phyloP scores from a whole-genome alignment of 2,113 vertebrate genomes.

The Alces alces region DNA sequence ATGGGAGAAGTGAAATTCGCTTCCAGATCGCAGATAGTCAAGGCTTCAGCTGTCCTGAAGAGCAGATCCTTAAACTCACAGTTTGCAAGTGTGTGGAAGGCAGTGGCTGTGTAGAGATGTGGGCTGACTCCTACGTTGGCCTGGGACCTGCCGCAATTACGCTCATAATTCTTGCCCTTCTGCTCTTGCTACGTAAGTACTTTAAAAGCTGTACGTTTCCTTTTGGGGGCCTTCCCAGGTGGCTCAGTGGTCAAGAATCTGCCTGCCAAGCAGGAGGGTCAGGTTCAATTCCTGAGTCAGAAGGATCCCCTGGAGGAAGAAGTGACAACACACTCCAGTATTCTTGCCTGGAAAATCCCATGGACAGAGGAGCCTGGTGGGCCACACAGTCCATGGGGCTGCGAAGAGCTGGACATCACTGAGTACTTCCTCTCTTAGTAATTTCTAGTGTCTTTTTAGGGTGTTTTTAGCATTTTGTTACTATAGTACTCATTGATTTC shows the following conservation, averaged over 20 bases:
- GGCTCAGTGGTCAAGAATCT: background rate
- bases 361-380: background rate
- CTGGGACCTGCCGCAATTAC: slow-evolving; percentile 78
- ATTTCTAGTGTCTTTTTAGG: background rate
- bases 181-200: slow-evolving; percentile 84
- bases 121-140: accelerated
- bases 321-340: background rate
- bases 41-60: slow-evolving; percentile 76
- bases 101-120: background rate
- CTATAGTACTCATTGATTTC: background rate
- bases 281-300: background rate
- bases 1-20: slow-evolving; percentile 65
- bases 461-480: background rate
- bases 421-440: background rate
- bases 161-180: slow-evolving; percentile 79
- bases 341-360: background rate
- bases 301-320: background rate
- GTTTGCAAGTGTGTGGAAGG: slow-evolving; percentile 74
- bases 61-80: slow-evolving; percentile 70
- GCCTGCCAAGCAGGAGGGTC: background rate
- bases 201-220: background rate
- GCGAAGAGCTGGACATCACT: background rate
- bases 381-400: background rate
- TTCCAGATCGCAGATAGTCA: slow-evolving; percentile 79
- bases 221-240: background rate